These are phyloP conservation scores for Cryptus viduatorius DNA, from an alignment of 2,888 invertebrate genomes.

Conservation along the genomic window DNA sequence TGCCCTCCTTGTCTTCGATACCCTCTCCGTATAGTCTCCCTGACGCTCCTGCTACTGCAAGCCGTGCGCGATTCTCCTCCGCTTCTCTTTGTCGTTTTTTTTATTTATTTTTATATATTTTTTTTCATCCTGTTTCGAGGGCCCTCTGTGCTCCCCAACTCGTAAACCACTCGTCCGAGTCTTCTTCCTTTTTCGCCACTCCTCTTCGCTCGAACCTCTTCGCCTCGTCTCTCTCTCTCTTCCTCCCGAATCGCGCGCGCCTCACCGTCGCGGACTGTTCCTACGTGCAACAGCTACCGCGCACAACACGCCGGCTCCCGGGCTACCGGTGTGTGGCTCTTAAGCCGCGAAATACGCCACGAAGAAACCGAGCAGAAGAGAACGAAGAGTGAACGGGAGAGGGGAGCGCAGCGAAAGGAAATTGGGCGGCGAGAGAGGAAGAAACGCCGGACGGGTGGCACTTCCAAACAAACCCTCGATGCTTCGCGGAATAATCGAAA, in stretches of 20 bases:
- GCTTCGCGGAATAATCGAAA: constrained; percentile 16
- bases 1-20: constrained; percentile 50
- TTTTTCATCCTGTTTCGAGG: constrained; percentile 77
- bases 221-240: constrained; percentile 39
- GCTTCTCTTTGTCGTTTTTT: constrained; percentile 51
- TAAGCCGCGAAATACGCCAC: constrained; percentile 62
- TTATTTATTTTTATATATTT: constrained; percentile 58
- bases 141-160: constrained; percentile 71
- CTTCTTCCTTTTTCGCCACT: constrained; percentile 53
- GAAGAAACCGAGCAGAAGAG: constrained; percentile 32
- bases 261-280: constrained; percentile 38
- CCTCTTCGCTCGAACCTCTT: constrained; percentile 55
- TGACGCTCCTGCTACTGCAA: constrained; percentile 41
- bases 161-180: constrained; percentile 69
- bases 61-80: constrained; percentile 50
- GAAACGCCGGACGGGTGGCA: constrained; percentile 42
- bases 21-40: constrained; percentile 64
- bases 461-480: constrained; percentile 64
- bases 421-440: constrained; percentile 33
- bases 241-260: constrained; percentile 29
- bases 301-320: constrained; percentile 58
- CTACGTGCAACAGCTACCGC: constrained; percentile 69
- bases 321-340: constrained; percentile 57
- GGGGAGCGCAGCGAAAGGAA: neutral
- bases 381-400: neutral